phyloP scores from a whole-genome alignment of 2,113 vertebrate species.

The Serinus canaria region DNA sequence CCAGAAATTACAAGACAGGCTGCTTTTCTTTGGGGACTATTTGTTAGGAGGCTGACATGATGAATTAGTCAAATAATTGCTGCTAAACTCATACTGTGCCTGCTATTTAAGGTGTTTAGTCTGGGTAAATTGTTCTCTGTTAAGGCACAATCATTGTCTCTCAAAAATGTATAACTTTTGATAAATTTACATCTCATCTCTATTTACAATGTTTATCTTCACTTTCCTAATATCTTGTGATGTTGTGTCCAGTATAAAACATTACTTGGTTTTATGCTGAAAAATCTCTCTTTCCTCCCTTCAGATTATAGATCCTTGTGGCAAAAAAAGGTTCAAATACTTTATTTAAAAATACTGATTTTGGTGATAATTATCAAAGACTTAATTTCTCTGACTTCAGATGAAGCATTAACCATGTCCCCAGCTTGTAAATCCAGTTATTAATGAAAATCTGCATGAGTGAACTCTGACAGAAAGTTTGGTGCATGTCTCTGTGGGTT shows the following conservation, averaged over 20 bases:
- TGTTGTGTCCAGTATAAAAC: constrained; percentile 37
- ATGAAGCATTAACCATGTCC: background rate
- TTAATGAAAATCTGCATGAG: background rate
- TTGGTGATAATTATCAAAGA: background rate
- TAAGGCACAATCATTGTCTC: constrained; percentile 61
- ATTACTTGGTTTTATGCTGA: constrained; percentile 54
- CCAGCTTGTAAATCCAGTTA: background rate
- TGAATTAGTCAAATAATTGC: constrained; percentile 73
- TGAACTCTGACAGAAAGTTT: background rate
- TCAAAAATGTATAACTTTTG: constrained; percentile 54
- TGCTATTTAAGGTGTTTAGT: constrained; percentile 61
- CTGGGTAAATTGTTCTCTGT: constrained; percentile 50
- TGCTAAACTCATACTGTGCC: constrained; percentile 44
- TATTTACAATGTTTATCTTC: background rate
- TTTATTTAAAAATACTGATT: background rate
- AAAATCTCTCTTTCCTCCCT: background rate
- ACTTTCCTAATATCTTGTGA: background rate
- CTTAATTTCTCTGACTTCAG: background rate
- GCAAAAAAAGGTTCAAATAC: background rate
- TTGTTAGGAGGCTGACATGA: constrained; percentile 72
- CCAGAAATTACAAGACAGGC: constrained; percentile 25
- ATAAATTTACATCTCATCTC: constrained; percentile 52
- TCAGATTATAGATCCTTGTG: background rate
- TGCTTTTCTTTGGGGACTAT: constrained; percentile 55
- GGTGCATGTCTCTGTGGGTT: background rate